Evolutionary conservation across 2,113 vertebrate species (phyloP), one percentile per base, ranked within the genome.

Genomic region (Macroglossus sobrinus): DNA sequence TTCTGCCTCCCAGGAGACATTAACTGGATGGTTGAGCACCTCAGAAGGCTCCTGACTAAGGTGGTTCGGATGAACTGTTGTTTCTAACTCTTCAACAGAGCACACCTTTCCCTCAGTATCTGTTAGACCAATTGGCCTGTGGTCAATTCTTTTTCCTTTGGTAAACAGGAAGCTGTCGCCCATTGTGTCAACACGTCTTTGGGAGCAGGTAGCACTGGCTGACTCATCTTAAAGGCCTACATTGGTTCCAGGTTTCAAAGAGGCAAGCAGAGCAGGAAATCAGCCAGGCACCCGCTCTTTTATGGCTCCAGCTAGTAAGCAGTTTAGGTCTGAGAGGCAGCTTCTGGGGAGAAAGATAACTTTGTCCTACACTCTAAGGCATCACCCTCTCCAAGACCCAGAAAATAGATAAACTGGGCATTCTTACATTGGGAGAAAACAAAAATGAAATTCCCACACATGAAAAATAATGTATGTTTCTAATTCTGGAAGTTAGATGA

Each of bases 101-200:
- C 28, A 14, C 21, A 55, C 18, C n/a, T 30, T 82, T 53, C 24
- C 28, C n/a, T 14, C 53, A 21, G 33, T 7, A 24, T 33, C 59
- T 59, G 22, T 26, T 13, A 55, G 72, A 18, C 24, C 8, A 9
- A 35, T 26, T 87, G 81, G 66, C 45, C 8, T 22, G 14, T 7
- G 16, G 68, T 15, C 43, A 95, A 95, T 96, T 89, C 96, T 21
- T 92, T 78, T 85, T 84, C 81, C 95, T 28, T 18, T 26, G 74
- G 88, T 0, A 96, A 93, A 55, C n/a, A 97, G 98, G 98, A 98
- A 98, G 89, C 3, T 82, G 96, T 97, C 98, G 94, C 74, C 97
- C 97, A 96, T 21, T 40, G 2, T 91, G 75, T 86, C 97, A 96
- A 95, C 50, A 81, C 35, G 33, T 0, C 12, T 97, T 97, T 97